A percentile compares a stretch with the other conserved stretches of the same genome.
Conservation (phyloP, 2,113 vertebrate genomes). For the Ctenomys sociabilis region DNA sequence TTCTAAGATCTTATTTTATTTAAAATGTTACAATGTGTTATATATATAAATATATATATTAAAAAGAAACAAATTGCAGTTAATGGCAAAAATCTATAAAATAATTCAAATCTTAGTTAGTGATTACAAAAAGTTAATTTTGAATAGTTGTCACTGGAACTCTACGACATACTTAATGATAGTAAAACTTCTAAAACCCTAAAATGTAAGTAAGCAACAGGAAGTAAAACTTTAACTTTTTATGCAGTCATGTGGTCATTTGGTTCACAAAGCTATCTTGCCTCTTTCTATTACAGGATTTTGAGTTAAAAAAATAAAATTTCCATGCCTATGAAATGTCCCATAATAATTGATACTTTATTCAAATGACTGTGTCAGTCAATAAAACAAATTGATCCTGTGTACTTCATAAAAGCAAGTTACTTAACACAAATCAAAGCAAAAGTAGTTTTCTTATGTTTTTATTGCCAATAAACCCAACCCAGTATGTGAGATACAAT, state of each 20-base stretch:
- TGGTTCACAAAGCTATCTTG: not conserved
- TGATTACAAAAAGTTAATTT: slow-evolving; percentile 27
- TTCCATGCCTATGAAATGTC: not conserved
- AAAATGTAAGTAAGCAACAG: slow-evolving; percentile 20
- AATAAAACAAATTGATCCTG: not conserved
- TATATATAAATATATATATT: not conserved
- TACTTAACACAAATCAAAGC: slow-evolving; percentile 42
- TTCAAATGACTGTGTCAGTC: not conserved
- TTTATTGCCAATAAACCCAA: not conserved
- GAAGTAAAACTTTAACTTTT: slow-evolving; percentile 6
- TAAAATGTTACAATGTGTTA: not conserved
- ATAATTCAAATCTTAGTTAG: slow-evolving; percentile 33
- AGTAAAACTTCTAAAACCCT: slow-evolving; percentile 24
- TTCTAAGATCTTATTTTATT: slow-evolving; percentile 24
- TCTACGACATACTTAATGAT: not conserved
- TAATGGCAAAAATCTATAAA: not conserved
- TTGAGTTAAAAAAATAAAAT: not conserved
- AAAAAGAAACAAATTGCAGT: not conserved
- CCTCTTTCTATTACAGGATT: not conserved
- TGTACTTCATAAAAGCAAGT: not conserved
- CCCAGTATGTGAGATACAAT: not conserved
- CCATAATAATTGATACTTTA: not conserved
- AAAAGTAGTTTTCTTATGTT: not conserved
- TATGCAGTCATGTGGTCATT: not conserved
- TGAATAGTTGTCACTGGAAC: not conserved